Conservation (phyloP, 2,797 vertebrate species). For the Todus mexicanus region DNA sequence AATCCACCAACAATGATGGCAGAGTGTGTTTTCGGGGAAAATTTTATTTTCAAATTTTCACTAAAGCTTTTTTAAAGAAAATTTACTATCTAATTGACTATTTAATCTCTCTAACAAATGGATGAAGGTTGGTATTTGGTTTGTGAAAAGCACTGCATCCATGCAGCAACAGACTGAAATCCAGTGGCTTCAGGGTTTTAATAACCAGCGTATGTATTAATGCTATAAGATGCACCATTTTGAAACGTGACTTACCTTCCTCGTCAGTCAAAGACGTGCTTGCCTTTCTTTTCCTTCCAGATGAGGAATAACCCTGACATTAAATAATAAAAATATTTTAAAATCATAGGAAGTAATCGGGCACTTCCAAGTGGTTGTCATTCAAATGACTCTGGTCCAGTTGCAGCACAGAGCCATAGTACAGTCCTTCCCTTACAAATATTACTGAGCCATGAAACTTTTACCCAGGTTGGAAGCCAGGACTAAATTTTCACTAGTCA, state of each 20-base stretch:
- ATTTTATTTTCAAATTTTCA: background rate
- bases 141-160: background rate
- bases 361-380: background rate
- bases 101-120: background rate
- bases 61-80: background rate
- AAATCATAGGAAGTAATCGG: background rate
- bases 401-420: background rate
- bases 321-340: background rate
- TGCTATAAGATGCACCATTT: background rate
- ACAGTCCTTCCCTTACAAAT: background rate
- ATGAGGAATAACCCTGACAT: conserved; percentile 69
- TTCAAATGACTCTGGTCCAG: background rate
- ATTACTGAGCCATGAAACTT: background rate
- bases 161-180: background rate
- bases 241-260: conserved; percentile 61
- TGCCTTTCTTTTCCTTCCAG: conserved; percentile 83
- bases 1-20: background rate
- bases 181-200: background rate
- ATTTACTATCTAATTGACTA: background rate
- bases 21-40: background rate
- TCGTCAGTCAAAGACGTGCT: conserved; percentile 79
- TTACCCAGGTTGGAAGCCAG: background rate
- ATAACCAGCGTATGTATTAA: background rate
- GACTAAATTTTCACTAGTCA: background rate
- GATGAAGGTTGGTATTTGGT: background rate